Evolutionary conservation across 2,888 invertebrate genomes (phyloP).

Genomic region (Sturmia bella): DNA sequence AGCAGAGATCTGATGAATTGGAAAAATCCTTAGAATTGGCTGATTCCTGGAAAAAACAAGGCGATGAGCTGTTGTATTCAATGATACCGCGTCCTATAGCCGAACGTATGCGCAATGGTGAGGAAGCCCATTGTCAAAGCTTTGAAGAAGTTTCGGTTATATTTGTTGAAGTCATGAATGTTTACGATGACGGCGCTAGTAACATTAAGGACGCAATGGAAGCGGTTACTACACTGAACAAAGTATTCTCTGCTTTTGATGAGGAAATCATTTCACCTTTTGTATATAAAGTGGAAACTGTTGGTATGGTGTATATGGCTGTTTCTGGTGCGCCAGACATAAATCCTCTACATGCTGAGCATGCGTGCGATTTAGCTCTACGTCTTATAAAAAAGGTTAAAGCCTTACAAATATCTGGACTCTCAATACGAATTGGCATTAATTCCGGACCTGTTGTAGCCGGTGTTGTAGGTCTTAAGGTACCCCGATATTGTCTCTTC

Average conservation of each 20-base stretch:
- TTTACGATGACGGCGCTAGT: conserved; percentile 77
- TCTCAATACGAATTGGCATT: conserved; percentile 85
- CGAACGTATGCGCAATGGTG: conserved; percentile 89
- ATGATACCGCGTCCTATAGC: conserved; percentile 95
- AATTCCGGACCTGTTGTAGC: conserved; percentile 95
- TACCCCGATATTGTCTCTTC: conserved; percentile 92
- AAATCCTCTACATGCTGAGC: conserved; percentile 87
- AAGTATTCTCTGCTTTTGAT: conserved; percentile 92
- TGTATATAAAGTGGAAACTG: conserved; percentile 97
- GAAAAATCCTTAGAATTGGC: conserved; percentile 89
- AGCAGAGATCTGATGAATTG: conserved; percentile 89
- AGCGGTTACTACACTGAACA: conserved; percentile 92
- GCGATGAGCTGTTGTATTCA: conserved; percentile 93
- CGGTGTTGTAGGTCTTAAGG: conserved; percentile 91
- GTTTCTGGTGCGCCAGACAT: conserved; percentile 94
- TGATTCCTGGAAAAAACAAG: conserved; percentile 92
- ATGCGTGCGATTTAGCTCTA: conserved; percentile 90
- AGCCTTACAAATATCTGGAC: conserved; percentile 85
- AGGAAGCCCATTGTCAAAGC: conserved; percentile 90
- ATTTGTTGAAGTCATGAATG: conserved; percentile 80
- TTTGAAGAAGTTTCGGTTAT: conserved; percentile 82
- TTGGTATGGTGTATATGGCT: conserved; percentile 95
- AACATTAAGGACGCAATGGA: conserved; percentile 86
- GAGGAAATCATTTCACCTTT: conserved; percentile 90
- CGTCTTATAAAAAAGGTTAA: conserved; percentile 88